Evolutionary conservation across 2,888 invertebrate species (phyloP).

Genomic region (Agrochola macilenta): DNA sequence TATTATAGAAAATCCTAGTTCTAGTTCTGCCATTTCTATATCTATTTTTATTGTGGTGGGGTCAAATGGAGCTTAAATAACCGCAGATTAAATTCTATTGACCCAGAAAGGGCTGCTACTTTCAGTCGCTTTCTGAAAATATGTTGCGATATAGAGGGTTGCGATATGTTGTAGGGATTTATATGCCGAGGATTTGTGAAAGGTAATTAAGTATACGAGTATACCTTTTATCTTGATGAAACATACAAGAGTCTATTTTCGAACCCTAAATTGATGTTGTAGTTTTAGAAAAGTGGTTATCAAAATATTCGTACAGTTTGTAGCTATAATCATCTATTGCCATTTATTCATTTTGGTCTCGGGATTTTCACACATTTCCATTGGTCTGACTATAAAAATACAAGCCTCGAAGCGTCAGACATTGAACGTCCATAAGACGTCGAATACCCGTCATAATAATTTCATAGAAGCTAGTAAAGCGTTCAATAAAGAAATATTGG

Average conservation of each 20-base stretch:
- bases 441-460: slow-evolving; percentile 48
- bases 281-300: background rate
- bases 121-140: slow-evolving; percentile 36
- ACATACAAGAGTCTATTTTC: background rate
- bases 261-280: background rate
- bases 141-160: slow-evolving; percentile 16
- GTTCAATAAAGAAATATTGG: slow-evolving; percentile 52
- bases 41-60: slow-evolving; percentile 32
- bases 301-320: background rate
- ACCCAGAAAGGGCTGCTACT: slow-evolving; percentile 45
- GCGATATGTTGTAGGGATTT: slow-evolving; percentile 12
- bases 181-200: slow-evolving; percentile 16
- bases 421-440: slow-evolving; percentile 41
- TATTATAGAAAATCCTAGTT: slow-evolving; percentile 10
- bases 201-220: slow-evolving; percentile 14
- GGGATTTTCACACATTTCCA: slow-evolving; percentile 28
- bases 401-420: slow-evolving; percentile 42
- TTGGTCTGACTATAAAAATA: slow-evolving; percentile 38
- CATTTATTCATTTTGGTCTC: background rate
- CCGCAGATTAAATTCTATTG: slow-evolving; percentile 51
- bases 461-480: slow-evolving; percentile 46
- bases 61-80: slow-evolving; percentile 55
- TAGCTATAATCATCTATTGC: background rate
- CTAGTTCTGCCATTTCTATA: slow-evolving; percentile 32
- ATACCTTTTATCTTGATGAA: background rate